Evolutionary conservation across 2,113 vertebrate species (phyloP).

Genomic region (Emydura subglobosa): DNA sequence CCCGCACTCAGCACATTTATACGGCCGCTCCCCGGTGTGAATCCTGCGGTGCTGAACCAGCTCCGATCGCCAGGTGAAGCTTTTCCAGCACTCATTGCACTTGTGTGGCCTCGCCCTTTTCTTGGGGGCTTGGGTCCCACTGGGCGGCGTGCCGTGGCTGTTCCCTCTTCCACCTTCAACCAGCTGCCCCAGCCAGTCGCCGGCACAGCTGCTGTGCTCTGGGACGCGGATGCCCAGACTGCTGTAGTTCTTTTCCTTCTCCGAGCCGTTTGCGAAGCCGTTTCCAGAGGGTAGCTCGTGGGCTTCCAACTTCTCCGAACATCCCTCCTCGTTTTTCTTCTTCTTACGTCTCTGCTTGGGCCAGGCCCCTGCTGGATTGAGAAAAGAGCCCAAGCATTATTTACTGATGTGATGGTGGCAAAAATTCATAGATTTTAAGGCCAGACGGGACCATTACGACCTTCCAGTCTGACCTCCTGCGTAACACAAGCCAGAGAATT

Average conservation of each 20-base stretch:
- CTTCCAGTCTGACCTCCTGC: background rate
- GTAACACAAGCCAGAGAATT: background rate
- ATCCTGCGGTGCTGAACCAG: constrained; percentile 66
- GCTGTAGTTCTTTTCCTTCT: background rate
- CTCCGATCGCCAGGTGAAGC: constrained; percentile 60
- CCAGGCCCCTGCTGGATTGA: background rate
- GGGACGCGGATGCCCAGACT: constrained; percentile 14
- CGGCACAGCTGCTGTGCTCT: constrained; percentile 31
- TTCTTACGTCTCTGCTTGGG: background rate
- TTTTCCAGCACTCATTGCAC: constrained; percentile 36
- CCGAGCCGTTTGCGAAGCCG: background rate
- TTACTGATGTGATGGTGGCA: background rate
- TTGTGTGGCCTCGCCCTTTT: constrained; percentile 1
- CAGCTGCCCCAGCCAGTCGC: background rate
- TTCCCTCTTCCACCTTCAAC: background rate
- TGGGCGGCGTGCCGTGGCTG: background rate
- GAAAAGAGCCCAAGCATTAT: background rate
- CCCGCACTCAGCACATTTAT: background rate
- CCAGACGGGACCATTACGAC: background rate
- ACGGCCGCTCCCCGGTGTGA: background rate
- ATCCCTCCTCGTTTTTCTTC: background rate
- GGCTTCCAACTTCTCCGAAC: background rate
- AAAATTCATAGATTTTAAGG: background rate
- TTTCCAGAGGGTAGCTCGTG: background rate
- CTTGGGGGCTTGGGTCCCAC: background rate